Evolutionary conservation across 2,888 invertebrate species (phyloP).

Genomic region (Diarsia mendica): DNA sequence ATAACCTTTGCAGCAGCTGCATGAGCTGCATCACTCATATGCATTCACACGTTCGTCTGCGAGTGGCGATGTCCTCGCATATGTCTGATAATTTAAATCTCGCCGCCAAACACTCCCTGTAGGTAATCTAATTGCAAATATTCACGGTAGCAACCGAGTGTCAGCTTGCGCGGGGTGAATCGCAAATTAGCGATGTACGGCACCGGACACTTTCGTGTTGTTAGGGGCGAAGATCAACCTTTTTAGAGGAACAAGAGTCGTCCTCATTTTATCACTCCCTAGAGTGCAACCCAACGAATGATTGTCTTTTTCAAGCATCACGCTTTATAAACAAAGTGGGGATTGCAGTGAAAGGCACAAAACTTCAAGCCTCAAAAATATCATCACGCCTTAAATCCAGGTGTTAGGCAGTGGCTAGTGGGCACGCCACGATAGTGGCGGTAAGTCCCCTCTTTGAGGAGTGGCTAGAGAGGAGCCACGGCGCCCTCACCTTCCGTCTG

Average conservation of each 20-base stretch:
- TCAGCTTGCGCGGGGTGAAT: conserved; percentile 69
- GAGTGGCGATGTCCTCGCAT: conserved; percentile 53
- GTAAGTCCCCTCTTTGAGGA: too few relatives aligned
- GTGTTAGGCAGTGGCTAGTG: too few relatives aligned
- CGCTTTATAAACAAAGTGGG: background rate
- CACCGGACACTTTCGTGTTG: conserved; percentile 23
- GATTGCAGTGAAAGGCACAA: background rate
- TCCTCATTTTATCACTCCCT: conserved; percentile 10
- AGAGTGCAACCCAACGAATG: background rate
- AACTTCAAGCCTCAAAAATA: background rate
- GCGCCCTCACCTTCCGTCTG: too few relatives aligned
- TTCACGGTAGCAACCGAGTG: conserved; percentile 69
- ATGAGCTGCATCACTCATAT: conserved; percentile 42
- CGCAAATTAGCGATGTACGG: conserved; percentile 67
- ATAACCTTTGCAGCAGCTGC: conserved; percentile 25
- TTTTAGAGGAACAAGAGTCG: conserved; percentile 3
- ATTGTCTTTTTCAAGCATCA: background rate
- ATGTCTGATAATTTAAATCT: conserved; percentile 73
- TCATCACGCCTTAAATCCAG: too few relatives aligned
- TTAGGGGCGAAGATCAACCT: conserved; percentile 8
- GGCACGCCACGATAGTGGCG: too few relatives aligned
- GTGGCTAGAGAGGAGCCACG: too few relatives aligned
- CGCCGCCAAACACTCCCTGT: conserved; percentile 64
- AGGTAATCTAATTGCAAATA: conserved; percentile 81
- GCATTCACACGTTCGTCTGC: conserved; percentile 44